These are phyloP conservation scores for Turritopsis dohrnii DNA, from an alignment of 30 jellyfish, hydroid and myxozoan species.

Conservation along the genomic window DNA sequence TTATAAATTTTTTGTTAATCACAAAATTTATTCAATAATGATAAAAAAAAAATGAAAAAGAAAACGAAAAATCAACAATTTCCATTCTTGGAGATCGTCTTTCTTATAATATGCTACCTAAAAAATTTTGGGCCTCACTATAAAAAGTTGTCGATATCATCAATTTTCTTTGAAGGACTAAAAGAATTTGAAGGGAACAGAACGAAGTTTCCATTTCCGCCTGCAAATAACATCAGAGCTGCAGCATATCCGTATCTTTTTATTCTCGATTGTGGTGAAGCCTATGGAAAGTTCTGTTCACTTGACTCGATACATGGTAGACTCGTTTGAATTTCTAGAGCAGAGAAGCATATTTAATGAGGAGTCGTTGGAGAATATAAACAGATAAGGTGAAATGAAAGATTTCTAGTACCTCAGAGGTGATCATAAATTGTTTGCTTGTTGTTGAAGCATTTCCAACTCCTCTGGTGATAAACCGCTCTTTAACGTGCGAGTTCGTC, in stretches of 20 bases:
- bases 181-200: no score
- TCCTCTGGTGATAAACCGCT: constrained; percentile 95
- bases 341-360: no score
- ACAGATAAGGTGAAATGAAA: not conserved
- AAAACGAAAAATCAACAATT: not conserved
- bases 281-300: no score
- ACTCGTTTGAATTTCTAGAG: no score
- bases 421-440: constrained; percentile 36
- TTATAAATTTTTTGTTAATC: not conserved
- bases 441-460: constrained; percentile 73
- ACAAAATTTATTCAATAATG: not conserved
- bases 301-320: no score
- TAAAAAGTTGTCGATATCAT: not conserved
- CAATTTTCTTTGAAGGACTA: not conserved
- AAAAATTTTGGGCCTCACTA: not conserved
- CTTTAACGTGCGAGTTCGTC: constrained; percentile 92
- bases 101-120: no score
- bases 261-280: no score
- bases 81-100: not conserved
- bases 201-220: not conserved
- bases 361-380: no score
- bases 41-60: not conserved
- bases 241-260: no score
- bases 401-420: not conserved
- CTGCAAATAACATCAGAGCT: not conserved